phyloP scores from a whole-genome alignment of 2,797 vertebrate species.

The Typhlichthys subterraneus region DNA sequence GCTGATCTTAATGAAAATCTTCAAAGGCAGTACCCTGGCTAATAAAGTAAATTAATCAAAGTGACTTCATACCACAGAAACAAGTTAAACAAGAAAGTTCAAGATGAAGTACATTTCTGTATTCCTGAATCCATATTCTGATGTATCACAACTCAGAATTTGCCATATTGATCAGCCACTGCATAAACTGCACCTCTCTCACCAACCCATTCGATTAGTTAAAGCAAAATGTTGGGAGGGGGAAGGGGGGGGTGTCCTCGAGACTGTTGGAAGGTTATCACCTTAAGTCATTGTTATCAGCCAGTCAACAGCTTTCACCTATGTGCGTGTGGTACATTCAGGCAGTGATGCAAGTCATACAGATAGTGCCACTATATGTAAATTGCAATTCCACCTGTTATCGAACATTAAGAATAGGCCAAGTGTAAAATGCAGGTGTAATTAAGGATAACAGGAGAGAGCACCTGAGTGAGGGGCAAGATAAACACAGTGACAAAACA shows the following conservation, averaged over 20 bases:
- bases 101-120: neutral
- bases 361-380: slow-evolving; percentile 66
- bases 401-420: slow-evolving; percentile 63
- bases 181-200: slow-evolving; percentile 63
- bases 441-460: slow-evolving; percentile 70
- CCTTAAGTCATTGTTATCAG: slow-evolving; percentile 73
- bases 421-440: slow-evolving; percentile 66
- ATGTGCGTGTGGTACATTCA: slow-evolving; percentile 61
- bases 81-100: slow-evolving; percentile 31
- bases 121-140: slow-evolving; percentile 18
- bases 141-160: slow-evolving; percentile 38
- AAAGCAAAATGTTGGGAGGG: slow-evolving; percentile 68
- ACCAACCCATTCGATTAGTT: slow-evolving; percentile 73
- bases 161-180: slow-evolving; percentile 50
- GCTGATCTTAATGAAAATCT: slow-evolving; percentile 81
- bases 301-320: slow-evolving; percentile 75
- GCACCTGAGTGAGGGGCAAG: slow-evolving; percentile 70
- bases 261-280: slow-evolving; percentile 75
- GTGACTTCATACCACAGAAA: slow-evolving; percentile 49
- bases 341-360: slow-evolving; percentile 65
- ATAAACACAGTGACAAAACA: slow-evolving; percentile 76
- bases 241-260: slow-evolving; percentile 66
- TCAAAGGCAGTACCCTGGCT: slow-evolving; percentile 65
- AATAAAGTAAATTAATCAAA: slow-evolving; percentile 74
- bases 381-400: slow-evolving; percentile 73